Base-by-base conservation (phyloP, 1,140 invertebrate genomes). In the Pseudobourletiella spinata region DNA sequence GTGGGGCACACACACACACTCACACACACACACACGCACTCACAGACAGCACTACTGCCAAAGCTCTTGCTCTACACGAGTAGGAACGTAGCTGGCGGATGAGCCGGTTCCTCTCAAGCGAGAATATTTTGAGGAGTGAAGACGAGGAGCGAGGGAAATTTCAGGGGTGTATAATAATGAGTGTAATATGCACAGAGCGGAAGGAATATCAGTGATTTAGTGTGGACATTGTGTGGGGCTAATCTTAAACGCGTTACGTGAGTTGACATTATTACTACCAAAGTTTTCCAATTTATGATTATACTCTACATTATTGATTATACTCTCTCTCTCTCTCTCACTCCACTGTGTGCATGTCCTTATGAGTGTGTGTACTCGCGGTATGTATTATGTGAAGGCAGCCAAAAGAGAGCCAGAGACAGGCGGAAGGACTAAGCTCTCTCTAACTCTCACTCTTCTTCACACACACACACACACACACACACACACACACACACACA, bases 131-230 rank as follows among this genome's bases (percentile, higher is more conserved):
- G n/a, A 22, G 25, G 57, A 50, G 11, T 8, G 39, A 39, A 24
- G 3, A 18, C 14, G 35, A 30, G 51, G 32, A 42, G 22, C 25
- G 39, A 62, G 29, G 50, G 35, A 48, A 62, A 26, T 56, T 44
- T 55, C 24, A 28, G 54, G 44, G 60, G 54, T 55, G 54, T 62
- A 62, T 57, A 62, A 57, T 63, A 57, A 63, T 63, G 61, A 63
- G 61, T 55, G 57, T 64, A 59, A 64, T 64, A 63, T 59, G 56
- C 48, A 59, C 26, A 59, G 28, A 56, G 57, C 57, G 57, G 50
- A 59, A 59, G 63, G 26, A 55, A 64, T 64, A 51, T 59, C 57
- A 48, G 43, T 59, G 63, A 64, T 64, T 64, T 64, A 54, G n/a
- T 39, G 35, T 55, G 57, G 50, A 46, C 57, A 64, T 64, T 59